These are phyloP conservation scores for Salvelinus alpinus DNA, from an alignment of 2,113 vertebrate genomes.

Conservation along the genomic window DNA sequence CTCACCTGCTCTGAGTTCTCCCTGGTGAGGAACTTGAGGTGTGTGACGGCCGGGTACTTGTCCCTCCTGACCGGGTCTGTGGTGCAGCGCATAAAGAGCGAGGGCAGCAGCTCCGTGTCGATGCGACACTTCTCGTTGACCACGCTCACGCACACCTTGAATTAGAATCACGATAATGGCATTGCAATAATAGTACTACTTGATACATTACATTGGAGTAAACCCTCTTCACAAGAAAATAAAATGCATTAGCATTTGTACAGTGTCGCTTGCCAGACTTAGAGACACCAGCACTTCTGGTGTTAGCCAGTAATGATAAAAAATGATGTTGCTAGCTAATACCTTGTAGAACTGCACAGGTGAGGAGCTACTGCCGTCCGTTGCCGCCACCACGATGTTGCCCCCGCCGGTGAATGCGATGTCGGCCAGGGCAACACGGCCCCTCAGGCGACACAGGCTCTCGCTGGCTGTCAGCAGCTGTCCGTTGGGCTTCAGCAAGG, in stretches of 20 bases:
- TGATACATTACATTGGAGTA: too few species aligned
- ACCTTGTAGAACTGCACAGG: conserved; percentile 96
- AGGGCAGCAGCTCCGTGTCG: conserved; percentile 93
- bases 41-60: conserved; percentile 90
- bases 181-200: not conserved
- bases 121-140: conserved; percentile 97
- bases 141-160: conserved; percentile 88
- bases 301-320: too few species aligned
- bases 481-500: conserved; percentile 90
- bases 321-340: too few species aligned
- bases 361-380: conserved; percentile 89
- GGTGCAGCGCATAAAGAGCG: conserved; percentile 96
- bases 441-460: conserved; percentile 89
- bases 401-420: conserved; percentile 95
- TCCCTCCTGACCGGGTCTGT: conserved; percentile 87
- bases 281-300: too few species aligned
- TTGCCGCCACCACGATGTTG: conserved; percentile 95
- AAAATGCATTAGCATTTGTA: too few species aligned
- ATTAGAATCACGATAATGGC: not conserved
- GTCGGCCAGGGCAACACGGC: conserved; percentile 89
- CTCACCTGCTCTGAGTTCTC: conserved; percentile 96
- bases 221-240: too few species aligned
- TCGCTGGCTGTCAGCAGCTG: conserved; percentile 89
- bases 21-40: conserved; percentile 94
- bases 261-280: too few species aligned